Evolutionary conservation across 2,797 vertebrate genomes (phyloP), one percentile per base, ranked within the genome.

Genomic region (Psittacula echo): DNA sequence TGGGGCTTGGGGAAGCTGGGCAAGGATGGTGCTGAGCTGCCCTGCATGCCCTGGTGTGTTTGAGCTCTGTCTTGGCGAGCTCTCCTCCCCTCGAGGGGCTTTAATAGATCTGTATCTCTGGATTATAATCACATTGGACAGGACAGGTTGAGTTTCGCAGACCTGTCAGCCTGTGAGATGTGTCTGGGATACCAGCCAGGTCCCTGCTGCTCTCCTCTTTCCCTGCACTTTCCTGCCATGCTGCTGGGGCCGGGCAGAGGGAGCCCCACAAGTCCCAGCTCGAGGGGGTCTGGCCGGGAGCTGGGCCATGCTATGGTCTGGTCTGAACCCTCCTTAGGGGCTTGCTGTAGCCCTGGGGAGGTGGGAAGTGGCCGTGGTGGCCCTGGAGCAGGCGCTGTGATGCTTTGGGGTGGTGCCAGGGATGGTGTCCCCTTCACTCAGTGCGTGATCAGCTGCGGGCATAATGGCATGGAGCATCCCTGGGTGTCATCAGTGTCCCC

Each of bases 181-280:
- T 74, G 76, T 84, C 94, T 93, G 92, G 95, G 96, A 90, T 3
- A 71, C 80, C 0, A 13, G 95, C 96, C 94, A 96, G 94, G 71
- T 86, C 77, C 54, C 91, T 76, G 88, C 92, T 94, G 92, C 87
- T 73, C 65, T 91, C 37, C 32, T 87, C 68, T 67, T 37, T 78
- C 58, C 9, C 64, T 50, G 68, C 0, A 1, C 48, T 85, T 93
- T 56, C 22, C 60, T 93, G 85, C 82, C 41, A 24, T 1, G 6
- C 76, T 85, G 73, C 48, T 1, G 17, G 37, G 27, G 61, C 72
- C 0, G 4, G 47, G 51, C 73, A 74, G 20, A 29, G 71, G 54
- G 50, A 94, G 54, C 66, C 62, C 53, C 39, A 5, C 77, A 56
- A 2, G 3, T 2, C 20, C 7, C 0, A 3, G 51, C 26, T 45